Evolutionary conservation across 30 jellyfish, hydroid and myxozoan species (phyloP), one percentile per base, ranked within the genome.

Genomic region (Aurelia sp.): DNA sequence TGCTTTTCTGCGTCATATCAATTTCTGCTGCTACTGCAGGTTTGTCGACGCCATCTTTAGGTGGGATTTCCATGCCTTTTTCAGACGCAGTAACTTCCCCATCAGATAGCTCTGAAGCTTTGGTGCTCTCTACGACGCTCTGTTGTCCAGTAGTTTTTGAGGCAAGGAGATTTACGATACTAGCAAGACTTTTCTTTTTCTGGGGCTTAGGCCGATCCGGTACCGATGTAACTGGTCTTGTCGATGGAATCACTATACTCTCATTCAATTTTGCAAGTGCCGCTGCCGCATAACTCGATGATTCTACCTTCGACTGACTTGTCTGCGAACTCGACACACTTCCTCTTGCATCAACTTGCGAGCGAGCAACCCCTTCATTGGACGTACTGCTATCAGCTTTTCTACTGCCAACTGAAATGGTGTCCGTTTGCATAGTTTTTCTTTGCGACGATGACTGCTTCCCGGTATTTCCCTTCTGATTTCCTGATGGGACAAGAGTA

Each of bases 121-220:
- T 63, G 16, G 81, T n/a, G 20, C 74, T 51, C 55, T 35, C 73
- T 2, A 65, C 12, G 72, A 27, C 24, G 41, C 82, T 78, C 17
- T 82, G 92, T 18, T 82, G 86, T 20, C 86, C 92, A 41, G 72
- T 75, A 24, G 87, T 51, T 66, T 82, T 82, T 9, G 92, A 82
- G 7, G 86, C 86, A 40, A 82, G 92, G 62, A 51, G 86, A 18
- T 76, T 82, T 16, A 82, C 92, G 24, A 82, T 82, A 70, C 92
- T 82, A 10, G 92, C 92, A 5, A 82, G 92, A 60, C 92, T 82
- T 16, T 78, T 72, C 24, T 78, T 72, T 59, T 82, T 82, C 72
- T 82, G 92, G 22, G 72, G 63, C 44, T 82, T 82, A 22, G 92
- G 92, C 72, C 92, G 85, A 72, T 82, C 92, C 6, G 76, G 27